Evolutionary conservation across 2,797 vertebrate species (phyloP).

Genomic region (Takifugu rubripes): DNA sequence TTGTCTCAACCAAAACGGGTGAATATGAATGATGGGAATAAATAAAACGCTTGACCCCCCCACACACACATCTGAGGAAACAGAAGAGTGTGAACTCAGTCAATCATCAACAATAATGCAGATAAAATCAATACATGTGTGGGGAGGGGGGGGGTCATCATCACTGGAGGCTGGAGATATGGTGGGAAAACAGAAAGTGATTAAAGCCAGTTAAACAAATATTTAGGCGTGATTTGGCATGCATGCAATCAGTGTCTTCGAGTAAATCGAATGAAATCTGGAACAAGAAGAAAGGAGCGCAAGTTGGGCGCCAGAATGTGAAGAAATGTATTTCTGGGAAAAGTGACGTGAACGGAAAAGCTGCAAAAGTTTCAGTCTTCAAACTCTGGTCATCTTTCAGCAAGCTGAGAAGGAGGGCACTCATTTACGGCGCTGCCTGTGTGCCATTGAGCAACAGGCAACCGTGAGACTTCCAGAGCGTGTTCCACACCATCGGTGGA

Average conservation of each 20-base stretch:
- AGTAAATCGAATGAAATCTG: neutral
- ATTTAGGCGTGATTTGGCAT: neutral
- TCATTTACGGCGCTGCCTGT: neutral
- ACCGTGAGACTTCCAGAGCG: too few species aligned
- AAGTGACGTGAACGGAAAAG: constrained; percentile 10
- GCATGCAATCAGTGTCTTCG: neutral
- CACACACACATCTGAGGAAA: too few species aligned
- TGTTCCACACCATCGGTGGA: too few species aligned
- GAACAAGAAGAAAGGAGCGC: neutral
- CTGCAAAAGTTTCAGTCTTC: constrained; percentile 17
- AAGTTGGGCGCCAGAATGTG: neutral
- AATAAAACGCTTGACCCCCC: too few species aligned
- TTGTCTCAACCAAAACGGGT: too few species aligned
- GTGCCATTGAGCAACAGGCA: neutral
- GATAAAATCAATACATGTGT: constrained; percentile 2
- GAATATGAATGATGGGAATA: too few species aligned
- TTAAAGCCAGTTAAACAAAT: constrained; percentile 22
- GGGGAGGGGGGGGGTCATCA: constrained; percentile 5
- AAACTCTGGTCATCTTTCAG: constrained; percentile 44
- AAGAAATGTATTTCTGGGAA: constrained; percentile 1
- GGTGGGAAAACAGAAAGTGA: constrained; percentile 7
- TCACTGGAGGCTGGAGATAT: neutral
- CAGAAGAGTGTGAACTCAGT: neutral
- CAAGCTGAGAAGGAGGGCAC: neutral
- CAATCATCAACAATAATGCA: neutral